Evolutionary conservation across 2,888 invertebrate genomes (phyloP).

Genomic region (Zele albiditarsus): DNA sequence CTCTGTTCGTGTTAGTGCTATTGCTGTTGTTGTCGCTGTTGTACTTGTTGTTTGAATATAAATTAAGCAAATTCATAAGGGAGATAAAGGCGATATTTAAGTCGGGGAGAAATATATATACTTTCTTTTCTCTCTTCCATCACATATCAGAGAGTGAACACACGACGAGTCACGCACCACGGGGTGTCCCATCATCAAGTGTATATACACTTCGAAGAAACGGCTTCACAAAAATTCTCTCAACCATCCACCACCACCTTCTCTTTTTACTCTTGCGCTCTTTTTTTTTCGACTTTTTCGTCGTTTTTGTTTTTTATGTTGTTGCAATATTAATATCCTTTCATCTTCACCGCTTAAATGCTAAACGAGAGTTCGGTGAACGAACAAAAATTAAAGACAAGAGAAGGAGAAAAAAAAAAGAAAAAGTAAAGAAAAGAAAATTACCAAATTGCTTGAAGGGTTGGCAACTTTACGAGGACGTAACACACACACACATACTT

Average conservation of each 20-base stretch:
- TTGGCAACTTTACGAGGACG: conserved; percentile 30
- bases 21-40: neutral
- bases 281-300: conserved; percentile 15
- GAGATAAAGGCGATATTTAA: conserved; percentile 4
- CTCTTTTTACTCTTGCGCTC: conserved; percentile 7
- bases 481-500: conserved; percentile 11
- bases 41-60: neutral
- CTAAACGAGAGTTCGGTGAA: conserved; percentile 31
- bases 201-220: conserved; percentile 23
- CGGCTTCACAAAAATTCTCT: conserved; percentile 31
- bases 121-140: conserved; percentile 1
- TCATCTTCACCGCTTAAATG: conserved; percentile 35
- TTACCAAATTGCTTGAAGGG: conserved; percentile 38
- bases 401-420: neutral
- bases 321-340: conserved; percentile 35
- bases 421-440: conserved; percentile 19
- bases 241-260: conserved; percentile 10
- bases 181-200: conserved; percentile 43
- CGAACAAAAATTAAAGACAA: conserved; percentile 11
- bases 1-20: neutral
- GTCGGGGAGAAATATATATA: neutral
- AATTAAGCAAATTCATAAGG: conserved; percentile 9
- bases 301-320: conserved; percentile 13
- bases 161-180: conserved; percentile 10
- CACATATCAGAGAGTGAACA: conserved; percentile 3